These are phyloP conservation scores for Drosophila yakuba DNA, from an alignment of 1,140 invertebrate genomes.

Conservation along the genomic window DNA sequence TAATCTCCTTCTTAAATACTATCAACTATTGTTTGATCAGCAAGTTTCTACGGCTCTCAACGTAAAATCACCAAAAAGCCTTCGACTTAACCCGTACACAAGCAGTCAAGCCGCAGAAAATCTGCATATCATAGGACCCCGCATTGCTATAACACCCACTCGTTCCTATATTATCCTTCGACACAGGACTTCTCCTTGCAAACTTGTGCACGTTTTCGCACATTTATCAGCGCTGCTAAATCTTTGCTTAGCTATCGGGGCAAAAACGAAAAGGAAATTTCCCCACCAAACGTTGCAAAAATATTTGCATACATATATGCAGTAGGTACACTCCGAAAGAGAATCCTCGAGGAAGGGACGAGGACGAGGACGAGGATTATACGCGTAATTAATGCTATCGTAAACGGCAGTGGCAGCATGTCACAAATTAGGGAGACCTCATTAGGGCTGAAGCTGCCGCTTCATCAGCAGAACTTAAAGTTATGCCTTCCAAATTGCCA, in stretches of 20 bases:
- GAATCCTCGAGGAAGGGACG: constrained; percentile 4
- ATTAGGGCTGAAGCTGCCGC: constrained; percentile 37
- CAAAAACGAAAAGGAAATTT: constrained; percentile 40
- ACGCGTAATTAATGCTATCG: constrained; percentile 52
- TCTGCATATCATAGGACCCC: constrained; percentile 59
- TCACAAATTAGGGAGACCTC: constrained; percentile 16
- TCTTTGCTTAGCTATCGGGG: constrained; percentile 59
- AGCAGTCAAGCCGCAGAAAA: constrained; percentile 53
- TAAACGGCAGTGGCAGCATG: neutral
- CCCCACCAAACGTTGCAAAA: constrained; percentile 38
- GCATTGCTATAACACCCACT: constrained; percentile 12
- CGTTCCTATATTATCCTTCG: constrained; percentile 9
- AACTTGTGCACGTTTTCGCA: constrained; percentile 77
- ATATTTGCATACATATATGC: constrained; percentile 50
- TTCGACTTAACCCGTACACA: constrained; percentile 28
- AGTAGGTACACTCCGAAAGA: constrained; percentile 9
- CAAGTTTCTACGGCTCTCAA: constrained; percentile 18
- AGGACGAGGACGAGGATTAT: constrained; percentile 27
- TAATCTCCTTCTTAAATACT: constrained; percentile 31
- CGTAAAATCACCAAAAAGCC: constrained; percentile 15
- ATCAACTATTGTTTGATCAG: constrained; percentile 51
- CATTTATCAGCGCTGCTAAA: constrained; percentile 63
- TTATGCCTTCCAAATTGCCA: constrained; percentile 33
- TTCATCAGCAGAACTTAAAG: constrained; percentile 53
- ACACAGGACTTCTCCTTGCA: constrained; percentile 26